A percentile compares a stretch with the other conserved stretches of the same genome.
phyloP scores from a whole-genome alignment of 2,113 vertebrate genomes.

The Thamnaconus septentrionalis region DNA sequence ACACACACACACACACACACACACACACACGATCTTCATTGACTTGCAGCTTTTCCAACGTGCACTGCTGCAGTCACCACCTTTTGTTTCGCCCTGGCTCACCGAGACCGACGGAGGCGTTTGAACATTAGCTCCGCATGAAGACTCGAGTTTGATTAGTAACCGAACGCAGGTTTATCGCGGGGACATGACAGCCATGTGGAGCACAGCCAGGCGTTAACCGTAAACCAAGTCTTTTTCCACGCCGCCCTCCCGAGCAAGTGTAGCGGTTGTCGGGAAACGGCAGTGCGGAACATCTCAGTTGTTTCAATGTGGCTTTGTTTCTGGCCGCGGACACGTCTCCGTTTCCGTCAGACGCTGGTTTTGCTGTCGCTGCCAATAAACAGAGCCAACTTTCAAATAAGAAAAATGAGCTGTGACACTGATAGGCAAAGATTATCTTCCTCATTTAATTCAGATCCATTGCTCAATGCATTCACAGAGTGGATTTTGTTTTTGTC shows the following conservation, averaged over 20 bases:
- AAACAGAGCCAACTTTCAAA: no score
- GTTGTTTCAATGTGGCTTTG: slow-evolving; percentile 9
- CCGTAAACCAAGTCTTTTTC: slow-evolving; percentile 18
- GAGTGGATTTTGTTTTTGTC: no score
- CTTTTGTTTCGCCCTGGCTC: slow-evolving; percentile 51
- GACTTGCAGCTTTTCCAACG: not conserved
- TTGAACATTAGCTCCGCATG: slow-evolving; percentile 68
- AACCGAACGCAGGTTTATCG: slow-evolving; percentile 55
- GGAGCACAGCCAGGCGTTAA: slow-evolving; percentile 27
- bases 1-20: not conserved
- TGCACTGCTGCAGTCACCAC: slow-evolving; percentile 25
- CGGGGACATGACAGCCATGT: slow-evolving; percentile 7
- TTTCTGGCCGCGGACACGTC: no score
- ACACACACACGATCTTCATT: not conserved
- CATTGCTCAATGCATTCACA: no score
- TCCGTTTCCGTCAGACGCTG: no score
- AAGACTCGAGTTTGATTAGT: slow-evolving; percentile 65
- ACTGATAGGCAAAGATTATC: no score
- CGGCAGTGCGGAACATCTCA: slow-evolving; percentile 13
- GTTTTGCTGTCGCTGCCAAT: no score
- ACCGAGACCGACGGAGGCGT: slow-evolving; percentile 41
- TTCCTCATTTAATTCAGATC: no score
- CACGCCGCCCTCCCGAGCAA: slow-evolving; percentile 8
- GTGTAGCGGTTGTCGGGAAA: slow-evolving; percentile 31
- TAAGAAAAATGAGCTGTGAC: no score